These are phyloP conservation scores for Aphodius sticticus DNA, from an alignment of 2,888 invertebrate species.

Conservation along the genomic window DNA sequence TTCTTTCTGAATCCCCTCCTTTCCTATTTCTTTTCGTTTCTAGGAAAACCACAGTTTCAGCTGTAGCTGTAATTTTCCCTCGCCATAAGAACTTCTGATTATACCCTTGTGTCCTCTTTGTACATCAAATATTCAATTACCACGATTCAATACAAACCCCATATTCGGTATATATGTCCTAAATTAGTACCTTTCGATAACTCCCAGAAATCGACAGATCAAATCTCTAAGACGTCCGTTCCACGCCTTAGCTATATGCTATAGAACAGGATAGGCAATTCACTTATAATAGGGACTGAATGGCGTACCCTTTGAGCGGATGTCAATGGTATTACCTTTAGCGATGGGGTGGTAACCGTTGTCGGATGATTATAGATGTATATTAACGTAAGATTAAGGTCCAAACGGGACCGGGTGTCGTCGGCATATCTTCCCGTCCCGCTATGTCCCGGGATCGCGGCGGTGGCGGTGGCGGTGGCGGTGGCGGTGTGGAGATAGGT, in stretches of 20 bases:
- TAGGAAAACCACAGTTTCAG: too few relatives aligned
- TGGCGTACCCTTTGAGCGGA: background rate
- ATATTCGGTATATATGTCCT: background rate
- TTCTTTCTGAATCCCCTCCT: too few relatives aligned
- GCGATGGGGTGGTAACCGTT: background rate
- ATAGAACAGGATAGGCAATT: background rate
- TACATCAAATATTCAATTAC: background rate
- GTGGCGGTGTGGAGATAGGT: background rate
- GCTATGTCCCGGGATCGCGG: background rate
- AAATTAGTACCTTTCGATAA: background rate
- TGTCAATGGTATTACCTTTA: constrained; percentile 4
- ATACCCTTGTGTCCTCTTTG: too few relatives aligned
- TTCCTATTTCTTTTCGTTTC: too few relatives aligned
- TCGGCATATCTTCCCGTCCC: background rate
- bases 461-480: background rate
- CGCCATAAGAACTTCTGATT: too few relatives aligned
- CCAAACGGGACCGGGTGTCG: background rate
- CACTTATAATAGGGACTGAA: background rate
- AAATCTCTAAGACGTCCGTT: background rate
- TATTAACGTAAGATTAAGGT: background rate
- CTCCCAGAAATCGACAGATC: background rate
- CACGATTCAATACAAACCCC: background rate
- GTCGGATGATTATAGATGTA: background rate
- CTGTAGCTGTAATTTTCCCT: too few relatives aligned
- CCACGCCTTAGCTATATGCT: background rate